These are phyloP conservation scores for Spatulosminthurus flaviceps DNA, from an alignment of 2,888 invertebrate species.

Conservation along the genomic window DNA sequence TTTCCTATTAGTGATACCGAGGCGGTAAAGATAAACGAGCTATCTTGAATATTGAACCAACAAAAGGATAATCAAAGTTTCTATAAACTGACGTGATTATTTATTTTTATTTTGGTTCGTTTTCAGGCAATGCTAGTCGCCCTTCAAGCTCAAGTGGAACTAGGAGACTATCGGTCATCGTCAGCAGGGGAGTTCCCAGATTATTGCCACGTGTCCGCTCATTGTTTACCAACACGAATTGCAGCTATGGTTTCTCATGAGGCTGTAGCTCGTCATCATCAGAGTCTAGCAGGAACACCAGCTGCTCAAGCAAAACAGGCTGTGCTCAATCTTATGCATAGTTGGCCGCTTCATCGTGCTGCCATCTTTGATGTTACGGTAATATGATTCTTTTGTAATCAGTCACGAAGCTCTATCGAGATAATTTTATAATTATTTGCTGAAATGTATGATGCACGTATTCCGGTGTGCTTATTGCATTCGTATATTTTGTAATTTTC, in stretches of 20 bases:
- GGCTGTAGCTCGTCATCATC: constrained; percentile 89
- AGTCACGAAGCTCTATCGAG: no score
- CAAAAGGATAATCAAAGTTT: background rate
- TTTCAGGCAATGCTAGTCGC: constrained; percentile 90
- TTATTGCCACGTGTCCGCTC: constrained; percentile 76
- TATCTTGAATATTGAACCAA: constrained; percentile 1
- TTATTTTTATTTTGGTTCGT: constrained; percentile 36
- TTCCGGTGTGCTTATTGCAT: no score
- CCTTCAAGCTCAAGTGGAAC: constrained; percentile 89
- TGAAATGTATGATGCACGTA: no score
- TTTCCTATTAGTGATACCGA: constrained; percentile 91
- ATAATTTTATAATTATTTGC: no score
- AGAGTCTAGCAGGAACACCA: constrained; percentile 86
- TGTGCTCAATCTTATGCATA: constrained; percentile 89
- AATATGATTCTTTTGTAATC: background rate
- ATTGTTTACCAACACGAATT: constrained; percentile 84
- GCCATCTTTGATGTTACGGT: constrained; percentile 88
- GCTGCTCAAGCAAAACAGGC: constrained; percentile 86
- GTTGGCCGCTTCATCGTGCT: constrained; percentile 92
- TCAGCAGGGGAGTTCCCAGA: constrained; percentile 71
- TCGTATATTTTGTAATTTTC: background rate
- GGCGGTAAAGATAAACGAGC: constrained; percentile 78
- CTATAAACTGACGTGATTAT: background rate
- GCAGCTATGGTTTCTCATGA: constrained; percentile 81
- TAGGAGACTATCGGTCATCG: constrained; percentile 77